Evolutionary conservation across 30 jellyfish, hydroid and myxozoan genomes (phyloP), one percentile per base, ranked within the genome.

Genomic region (Phacellophora camtschatica): DNA sequence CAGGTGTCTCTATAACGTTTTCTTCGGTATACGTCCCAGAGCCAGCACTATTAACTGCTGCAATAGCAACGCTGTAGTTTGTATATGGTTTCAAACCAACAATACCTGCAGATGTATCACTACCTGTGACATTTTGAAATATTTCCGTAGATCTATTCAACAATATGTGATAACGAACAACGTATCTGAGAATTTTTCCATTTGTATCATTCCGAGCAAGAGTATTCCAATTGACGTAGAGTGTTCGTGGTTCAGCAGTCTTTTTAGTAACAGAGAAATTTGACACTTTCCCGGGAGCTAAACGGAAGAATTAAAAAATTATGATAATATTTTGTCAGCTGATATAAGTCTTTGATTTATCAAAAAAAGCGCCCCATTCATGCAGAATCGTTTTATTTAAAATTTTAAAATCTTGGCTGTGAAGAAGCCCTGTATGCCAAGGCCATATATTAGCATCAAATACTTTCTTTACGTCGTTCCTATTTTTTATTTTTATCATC

Each of bases 41-140:
- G 8, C 95, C 95, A 24, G 83, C 95, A 0, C 37, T 31, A 49
- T 83, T 83, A 23, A 57, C 42, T 25, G 95, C 95, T 8, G 95
- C 88, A 28, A 71, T 61, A 39, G 30, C 33, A 11, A 63, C 76
- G 1, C 88, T 51, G 70, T 83, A 83, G 24, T 71, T 83, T 20
- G 95, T 49, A 33, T 41, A 83, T 8, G 95, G 95, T 16, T 31
- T 24, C 36, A 83, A 62, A 32, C 86, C 75, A 13, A 8, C 22
- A 6, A 72, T 9, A 25, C 31, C 19, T 45, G 18, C 22, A 19
- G 34, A 12, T 23, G 5, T 5, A 13, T 24, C 28, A 34, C 25
- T 46, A 7, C 70, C 70, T 22, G 88, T 28, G 18, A 45, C 62
- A 46, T 45, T 57, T 10, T 25, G 27, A 19, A 39, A 45, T 30